phyloP scores from a whole-genome alignment of 2,113 vertebrate genomes.

The Machaerirhynchus nigripectus region DNA sequence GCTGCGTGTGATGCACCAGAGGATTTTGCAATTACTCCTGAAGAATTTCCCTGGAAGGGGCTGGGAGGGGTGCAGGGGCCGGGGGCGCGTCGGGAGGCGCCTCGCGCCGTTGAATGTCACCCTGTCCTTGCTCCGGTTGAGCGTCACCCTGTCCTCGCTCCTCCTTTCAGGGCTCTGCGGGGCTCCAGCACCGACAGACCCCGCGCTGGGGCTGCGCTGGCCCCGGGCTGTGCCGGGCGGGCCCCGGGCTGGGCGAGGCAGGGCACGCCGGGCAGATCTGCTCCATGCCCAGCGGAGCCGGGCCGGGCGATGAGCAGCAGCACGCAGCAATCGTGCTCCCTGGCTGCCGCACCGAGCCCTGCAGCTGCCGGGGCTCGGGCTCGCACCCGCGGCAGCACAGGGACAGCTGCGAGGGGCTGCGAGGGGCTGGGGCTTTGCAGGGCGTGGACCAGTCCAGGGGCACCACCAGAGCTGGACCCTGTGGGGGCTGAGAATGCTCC shows the following conservation, averaged over 20 bases:
- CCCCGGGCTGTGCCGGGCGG: neutral
- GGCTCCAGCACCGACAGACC: neutral
- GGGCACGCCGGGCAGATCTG: neutral
- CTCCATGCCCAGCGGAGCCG: neutral
- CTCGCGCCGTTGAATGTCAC: accelerated
- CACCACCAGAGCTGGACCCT: neutral
- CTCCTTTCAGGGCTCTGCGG: neutral
- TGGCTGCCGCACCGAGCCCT: neutral
- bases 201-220: neutral
- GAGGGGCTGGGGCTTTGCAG: neutral
- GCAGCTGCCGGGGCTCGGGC: neutral
- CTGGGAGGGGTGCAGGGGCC: neutral
- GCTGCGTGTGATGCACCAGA: neutral
- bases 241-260: neutral
- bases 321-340: neutral
- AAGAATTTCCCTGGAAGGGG: neutral
- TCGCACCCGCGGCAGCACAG: neutral
- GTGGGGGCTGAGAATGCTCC: neutral
- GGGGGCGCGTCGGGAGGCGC: accelerated
- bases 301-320: neutral
- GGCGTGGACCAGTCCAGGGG: accelerated
- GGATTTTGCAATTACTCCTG: neutral
- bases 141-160: neutral
- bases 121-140: neutral
- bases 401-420: neutral